Evolutionary conservation across 2,797 vertebrate genomes (phyloP).

Genomic region (Cyprinodon diabolis): DNA sequence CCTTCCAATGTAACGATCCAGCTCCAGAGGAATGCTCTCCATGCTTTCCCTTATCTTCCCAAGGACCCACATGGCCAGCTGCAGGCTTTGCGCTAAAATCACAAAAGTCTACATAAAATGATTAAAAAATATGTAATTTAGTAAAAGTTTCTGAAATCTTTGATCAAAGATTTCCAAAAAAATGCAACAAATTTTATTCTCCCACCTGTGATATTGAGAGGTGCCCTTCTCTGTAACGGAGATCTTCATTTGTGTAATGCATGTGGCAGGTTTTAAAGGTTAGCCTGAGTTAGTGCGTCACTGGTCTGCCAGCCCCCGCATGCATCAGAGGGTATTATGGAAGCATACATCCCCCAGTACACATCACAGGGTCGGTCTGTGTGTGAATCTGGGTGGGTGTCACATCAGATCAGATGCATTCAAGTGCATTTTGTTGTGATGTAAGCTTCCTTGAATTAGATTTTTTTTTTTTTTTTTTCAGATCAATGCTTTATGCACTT

Average conservation of each 20-base stretch:
- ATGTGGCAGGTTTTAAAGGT: constrained; percentile 55
- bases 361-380: constrained; percentile 16
- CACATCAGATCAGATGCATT: constrained; percentile 16
- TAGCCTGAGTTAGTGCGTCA: constrained; percentile 39
- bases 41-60: constrained; percentile 68
- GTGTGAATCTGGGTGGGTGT: constrained; percentile 21
- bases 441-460: constrained; percentile 6
- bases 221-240: constrained; percentile 12
- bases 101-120: constrained; percentile 9
- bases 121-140: constrained; percentile 3
- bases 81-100: constrained; percentile 8
- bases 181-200: constrained; percentile 7
- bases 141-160: not conserved
- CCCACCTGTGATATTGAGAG: constrained; percentile 48
- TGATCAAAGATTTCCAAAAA: not conserved
- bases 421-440: constrained; percentile 28
- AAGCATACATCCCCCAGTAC: constrained; percentile 11
- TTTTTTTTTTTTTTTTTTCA: not conserved
- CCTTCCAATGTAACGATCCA: constrained; percentile 57
- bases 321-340: constrained; percentile 48
- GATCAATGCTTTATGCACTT: constrained; percentile 7
- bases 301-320: constrained; percentile 36
- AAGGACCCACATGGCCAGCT: constrained; percentile 70
- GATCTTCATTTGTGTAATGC: constrained; percentile 21
- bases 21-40: constrained; percentile 66